Evolutionary conservation across 1,140 invertebrate species (phyloP).

Genomic region (Brachionus calyciflorus): DNA sequence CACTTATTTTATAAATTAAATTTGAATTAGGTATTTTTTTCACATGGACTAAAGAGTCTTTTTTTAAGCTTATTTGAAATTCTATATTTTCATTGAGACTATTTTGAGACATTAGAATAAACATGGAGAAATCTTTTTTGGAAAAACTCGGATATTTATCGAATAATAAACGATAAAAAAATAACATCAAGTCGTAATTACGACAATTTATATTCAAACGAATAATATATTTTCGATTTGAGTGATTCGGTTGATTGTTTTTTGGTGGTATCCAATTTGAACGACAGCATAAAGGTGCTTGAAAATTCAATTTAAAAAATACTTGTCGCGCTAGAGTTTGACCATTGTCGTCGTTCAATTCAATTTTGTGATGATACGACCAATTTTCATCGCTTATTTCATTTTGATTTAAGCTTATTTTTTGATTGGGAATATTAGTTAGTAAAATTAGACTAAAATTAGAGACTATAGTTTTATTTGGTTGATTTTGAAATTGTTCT

Average conservation of each 20-base stretch:
- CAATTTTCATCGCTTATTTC: background rate
- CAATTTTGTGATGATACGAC: conserved; percentile 39
- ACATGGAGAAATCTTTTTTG: conserved; percentile 40
- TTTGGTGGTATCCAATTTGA: conserved; percentile 39
- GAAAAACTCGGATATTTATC: conserved; percentile 45
- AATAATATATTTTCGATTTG: conserved; percentile 10
- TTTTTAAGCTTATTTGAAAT: conserved; percentile 27
- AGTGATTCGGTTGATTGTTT: background rate
- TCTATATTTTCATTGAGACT: background rate
- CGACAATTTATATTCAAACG: conserved; percentile 43
- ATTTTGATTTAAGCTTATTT: background rate
- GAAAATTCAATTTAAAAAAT: conserved; percentile 37
- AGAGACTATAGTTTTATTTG: background rate
- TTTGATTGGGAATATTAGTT: conserved; percentile 18
- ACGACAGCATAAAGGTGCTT: conserved; percentile 20
- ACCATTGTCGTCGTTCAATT: conserved; percentile 41
- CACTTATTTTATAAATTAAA: conserved; percentile 40
- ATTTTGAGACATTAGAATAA: conserved; percentile 4
- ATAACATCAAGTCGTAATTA: conserved; percentile 44
- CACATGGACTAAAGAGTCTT: background rate
- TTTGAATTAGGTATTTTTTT: conserved; percentile 40
- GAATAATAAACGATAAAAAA: conserved; percentile 43
- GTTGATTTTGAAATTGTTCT: background rate
- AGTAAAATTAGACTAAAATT: conserved; percentile 4
- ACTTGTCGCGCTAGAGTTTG: conserved; percentile 2